phyloP scores from a whole-genome alignment of 2,888 invertebrate genomes.

The Chrysolina americana region DNA sequence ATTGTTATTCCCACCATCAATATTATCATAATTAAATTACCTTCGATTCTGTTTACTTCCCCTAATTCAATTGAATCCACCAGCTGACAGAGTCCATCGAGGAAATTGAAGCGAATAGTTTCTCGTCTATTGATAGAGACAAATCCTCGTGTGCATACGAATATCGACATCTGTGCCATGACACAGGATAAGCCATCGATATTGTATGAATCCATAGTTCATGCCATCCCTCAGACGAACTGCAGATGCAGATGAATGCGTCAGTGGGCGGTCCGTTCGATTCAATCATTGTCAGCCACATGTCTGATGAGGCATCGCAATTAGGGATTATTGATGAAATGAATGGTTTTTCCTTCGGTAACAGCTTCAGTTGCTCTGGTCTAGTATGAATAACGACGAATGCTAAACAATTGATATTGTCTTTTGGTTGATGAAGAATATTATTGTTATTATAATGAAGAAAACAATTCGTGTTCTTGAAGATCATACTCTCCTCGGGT shows the following conservation, averaged over 20 bases:
- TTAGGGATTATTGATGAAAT: too few relatives aligned
- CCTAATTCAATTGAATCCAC: background rate
- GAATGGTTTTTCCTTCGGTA: too few relatives aligned
- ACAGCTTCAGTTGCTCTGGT: too few relatives aligned
- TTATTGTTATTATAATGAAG: too few relatives aligned
- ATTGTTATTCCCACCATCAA: background rate
- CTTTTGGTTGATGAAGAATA: too few relatives aligned
- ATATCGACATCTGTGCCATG: constrained; percentile 16
- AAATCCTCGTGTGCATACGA: constrained; percentile 3
- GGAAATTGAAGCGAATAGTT: constrained; percentile 5
- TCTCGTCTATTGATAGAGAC: constrained; percentile 4
- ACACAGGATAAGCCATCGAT: background rate
- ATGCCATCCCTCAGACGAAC: background rate
- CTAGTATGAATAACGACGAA: too few relatives aligned
- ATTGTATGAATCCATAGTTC: background rate
- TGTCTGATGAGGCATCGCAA: too few relatives aligned
- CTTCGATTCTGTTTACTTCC: background rate
- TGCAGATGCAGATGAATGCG: background rate
- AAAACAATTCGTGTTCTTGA: too few relatives aligned
- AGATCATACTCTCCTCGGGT: too few relatives aligned
- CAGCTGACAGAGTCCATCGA: background rate
- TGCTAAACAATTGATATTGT: too few relatives aligned
- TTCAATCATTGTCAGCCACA: background rate
- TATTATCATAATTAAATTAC: background rate
- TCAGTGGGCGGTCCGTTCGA: background rate